These are phyloP conservation scores for Aldabrachelys gigantea DNA, from an alignment of 2,113 vertebrate genomes.

Conservation along the genomic window DNA sequence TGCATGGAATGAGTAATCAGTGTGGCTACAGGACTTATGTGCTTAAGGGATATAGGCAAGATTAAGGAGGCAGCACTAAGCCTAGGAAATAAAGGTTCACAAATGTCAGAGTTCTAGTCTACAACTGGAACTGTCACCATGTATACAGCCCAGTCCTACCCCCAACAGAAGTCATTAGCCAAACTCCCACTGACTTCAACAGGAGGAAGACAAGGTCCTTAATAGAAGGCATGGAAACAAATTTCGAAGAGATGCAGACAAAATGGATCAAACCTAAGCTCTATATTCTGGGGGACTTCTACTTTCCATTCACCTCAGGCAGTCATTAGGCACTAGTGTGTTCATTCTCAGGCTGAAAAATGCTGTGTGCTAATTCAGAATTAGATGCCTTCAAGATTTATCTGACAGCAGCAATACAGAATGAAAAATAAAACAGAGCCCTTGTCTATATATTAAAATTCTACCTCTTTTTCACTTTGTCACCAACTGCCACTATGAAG, in stretches of 20 bases:
- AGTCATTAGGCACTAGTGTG: not conserved
- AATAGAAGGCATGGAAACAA: not conserved
- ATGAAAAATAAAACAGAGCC: not conserved
- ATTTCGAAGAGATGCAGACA: not conserved
- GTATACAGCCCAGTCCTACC: not conserved
- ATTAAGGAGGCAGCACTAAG: not conserved
- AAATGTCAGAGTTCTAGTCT: not conserved
- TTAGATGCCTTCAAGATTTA: not conserved
- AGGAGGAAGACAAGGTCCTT: not conserved
- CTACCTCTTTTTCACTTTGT: not conserved
- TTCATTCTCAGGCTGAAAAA: not conserved
- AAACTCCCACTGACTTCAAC: not conserved
- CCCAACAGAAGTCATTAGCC: not conserved
- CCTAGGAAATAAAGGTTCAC: not conserved
- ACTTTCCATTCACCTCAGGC: not conserved
- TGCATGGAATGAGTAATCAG: not conserved
- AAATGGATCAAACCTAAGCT: not conserved
- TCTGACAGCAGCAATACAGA: not conserved
- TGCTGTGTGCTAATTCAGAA: not conserved
- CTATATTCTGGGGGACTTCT: not conserved
- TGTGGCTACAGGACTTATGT: not conserved
- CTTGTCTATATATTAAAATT: not conserved
- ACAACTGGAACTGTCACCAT: not conserved
- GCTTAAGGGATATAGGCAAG: not conserved
- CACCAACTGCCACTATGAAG: not conserved